Base-by-base conservation (phyloP, 2,888 invertebrate genomes). In the Helicoverpa assulta region DNA sequence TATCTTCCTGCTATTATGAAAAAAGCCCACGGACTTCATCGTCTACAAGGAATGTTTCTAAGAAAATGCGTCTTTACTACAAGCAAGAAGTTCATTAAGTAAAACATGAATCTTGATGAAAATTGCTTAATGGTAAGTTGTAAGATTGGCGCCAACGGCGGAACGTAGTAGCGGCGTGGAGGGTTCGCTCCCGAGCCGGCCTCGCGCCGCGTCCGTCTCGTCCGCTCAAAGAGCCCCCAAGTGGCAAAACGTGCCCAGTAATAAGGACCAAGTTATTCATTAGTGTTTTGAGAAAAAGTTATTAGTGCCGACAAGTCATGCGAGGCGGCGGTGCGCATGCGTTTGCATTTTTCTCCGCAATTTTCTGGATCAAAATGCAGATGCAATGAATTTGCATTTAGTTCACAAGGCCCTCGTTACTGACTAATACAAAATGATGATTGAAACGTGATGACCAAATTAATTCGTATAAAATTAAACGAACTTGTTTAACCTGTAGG, bases 231-330 rank as follows among this genome's bases (percentile, higher is more conserved):
- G 80, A 74, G 73, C 68, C 83, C 33, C 89, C 86, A 88, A 94
- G 94, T 90, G 91, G 91, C 78, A 86, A 89, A 91, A 94, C 95
- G 95, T 95, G 95, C 93, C 86, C 88, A 85, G 95, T 92, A 95
- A 95, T 95, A 95, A 92, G 90, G 86, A 89, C 86, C 92, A 89
- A 90, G 91, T 90, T 93, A 94, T 94, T 95, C 95, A 95, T 95
- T 95, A 94, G 93, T 92, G 93, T 94, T 93, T 94, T 91, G 89
- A 93, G 94, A 93, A 95, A 93, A 94, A 93, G 91, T 91, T 92
- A 92, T 94, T 93, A 94, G 90, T 88, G 91, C 86, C 86, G 89
- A 84, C 88, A 89, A 91, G 91, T 89, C 91, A 91, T 89, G 91
- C 89, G 83, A 86, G 82, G 85, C 80, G 81, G 85, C 81, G 82